Evolutionary conservation across 1,140 invertebrate species (phyloP), one percentile per base, ranked within the genome.

Genomic region (Drosophila sturtevanti): DNA sequence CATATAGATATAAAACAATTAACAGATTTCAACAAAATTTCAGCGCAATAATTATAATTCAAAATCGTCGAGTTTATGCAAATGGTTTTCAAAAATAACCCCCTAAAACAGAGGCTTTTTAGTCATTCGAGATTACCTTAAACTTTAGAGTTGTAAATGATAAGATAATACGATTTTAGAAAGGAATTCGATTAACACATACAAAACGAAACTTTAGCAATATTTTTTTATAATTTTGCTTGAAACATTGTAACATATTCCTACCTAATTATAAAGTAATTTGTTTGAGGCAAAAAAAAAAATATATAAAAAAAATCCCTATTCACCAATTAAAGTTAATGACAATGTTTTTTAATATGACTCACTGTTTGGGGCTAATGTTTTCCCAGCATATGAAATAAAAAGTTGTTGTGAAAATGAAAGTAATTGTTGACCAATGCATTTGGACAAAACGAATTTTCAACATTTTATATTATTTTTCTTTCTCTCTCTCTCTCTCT

Each of bases 361-460:
- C 16, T 48, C 41, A 48, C 41, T 21, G 16, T 11, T 35, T 34
- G 16, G 41, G 9, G 16, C 18, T 21, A 18, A 44, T 18, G 31
- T 24, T 61, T 65, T 67, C 9, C 35, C 63, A 74, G 16, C 41
- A 18, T 48, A 10, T 3, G 6, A 14, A 55, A 55, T 37, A 67
- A 68, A 63, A 48, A 44, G 31, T 38, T 51, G 62, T 77, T 84
- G 80, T 79, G 73, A 85, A 85, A 85, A 85, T 77, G 81, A 85
- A 86, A 85, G 81, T 85, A 85, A 86, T 84, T 80, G 79, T 55
- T 68, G 67, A 67, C 60, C 68, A 71, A 73, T 66, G 72, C 72
- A 74, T 74, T 74, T 81, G 81, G 74, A 73, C 65, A 73, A 76
- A 81, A 85, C 74, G 64, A 78, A 48, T 85, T 81, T 86, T 74